Conservation (phyloP, 2,113 vertebrate genomes). For the Manacus vitellinus region DNA sequence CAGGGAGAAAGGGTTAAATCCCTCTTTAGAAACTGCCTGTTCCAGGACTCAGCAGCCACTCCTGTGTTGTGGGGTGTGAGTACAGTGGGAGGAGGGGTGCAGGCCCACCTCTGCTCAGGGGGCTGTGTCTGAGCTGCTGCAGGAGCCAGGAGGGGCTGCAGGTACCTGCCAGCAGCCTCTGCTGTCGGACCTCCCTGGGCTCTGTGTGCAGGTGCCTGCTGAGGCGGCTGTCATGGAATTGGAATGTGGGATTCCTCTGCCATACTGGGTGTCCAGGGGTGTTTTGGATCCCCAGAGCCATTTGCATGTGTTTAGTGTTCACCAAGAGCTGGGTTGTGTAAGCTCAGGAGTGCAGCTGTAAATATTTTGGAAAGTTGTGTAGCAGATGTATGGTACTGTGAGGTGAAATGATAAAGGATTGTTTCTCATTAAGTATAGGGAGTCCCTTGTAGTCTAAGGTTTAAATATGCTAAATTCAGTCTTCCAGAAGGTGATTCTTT, state of each 20-base stretch:
- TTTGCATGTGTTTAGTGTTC: neutral
- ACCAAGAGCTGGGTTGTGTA: neutral
- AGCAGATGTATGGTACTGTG: accelerated
- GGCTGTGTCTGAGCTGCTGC: neutral
- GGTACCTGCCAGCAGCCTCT: too few relatives aligned
- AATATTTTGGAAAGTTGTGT: neutral
- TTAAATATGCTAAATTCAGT: neutral
- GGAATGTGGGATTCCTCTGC: neutral
- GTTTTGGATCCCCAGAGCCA: neutral
- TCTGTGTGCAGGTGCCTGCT: neutral
- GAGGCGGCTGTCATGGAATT: neutral
- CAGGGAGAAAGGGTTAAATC: neutral
- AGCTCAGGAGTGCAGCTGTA: neutral
- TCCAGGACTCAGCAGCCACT: neutral
- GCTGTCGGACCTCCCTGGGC: neutral
- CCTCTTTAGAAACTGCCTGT: neutral
- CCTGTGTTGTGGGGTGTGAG: neutral
- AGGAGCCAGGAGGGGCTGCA: too few relatives aligned
- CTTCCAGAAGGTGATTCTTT: neutral
- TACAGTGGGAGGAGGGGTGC: too few relatives aligned
- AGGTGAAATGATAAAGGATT: neutral
- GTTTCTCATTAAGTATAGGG: neutral
- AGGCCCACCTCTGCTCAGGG: neutral
- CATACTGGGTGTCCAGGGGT: neutral
- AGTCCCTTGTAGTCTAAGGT: neutral